A percentile compares a stretch with the other conserved stretches of the same genome.
phyloP scores from a whole-genome alignment of 2,113 vertebrate genomes.

The Pipra filicauda region DNA sequence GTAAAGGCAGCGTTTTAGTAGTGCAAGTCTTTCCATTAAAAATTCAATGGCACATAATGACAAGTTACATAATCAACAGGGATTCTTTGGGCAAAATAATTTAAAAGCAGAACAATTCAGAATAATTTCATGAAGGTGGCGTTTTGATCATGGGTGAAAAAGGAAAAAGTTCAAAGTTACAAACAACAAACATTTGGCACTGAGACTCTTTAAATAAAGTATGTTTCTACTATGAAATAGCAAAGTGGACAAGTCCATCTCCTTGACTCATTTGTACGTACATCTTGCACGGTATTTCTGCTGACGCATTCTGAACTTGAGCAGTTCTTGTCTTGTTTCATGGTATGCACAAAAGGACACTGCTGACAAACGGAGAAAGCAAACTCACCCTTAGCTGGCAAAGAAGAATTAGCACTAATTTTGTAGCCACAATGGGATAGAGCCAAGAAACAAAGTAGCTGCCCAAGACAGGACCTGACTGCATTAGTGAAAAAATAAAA shows the following conservation, averaged over 20 bases:
- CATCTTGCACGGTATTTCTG: neutral
- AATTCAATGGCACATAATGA: neutral
- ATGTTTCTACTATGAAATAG: neutral
- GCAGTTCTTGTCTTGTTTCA: neutral
- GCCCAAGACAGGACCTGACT: neutral
- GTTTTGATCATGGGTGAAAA: neutral
- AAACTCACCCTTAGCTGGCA: neutral
- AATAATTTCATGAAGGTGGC: neutral
- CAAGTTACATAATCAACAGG: neutral
- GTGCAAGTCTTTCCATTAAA: neutral
- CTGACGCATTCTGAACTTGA: neutral
- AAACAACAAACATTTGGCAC: neutral
- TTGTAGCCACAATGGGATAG: neutral
- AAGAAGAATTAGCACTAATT: neutral
- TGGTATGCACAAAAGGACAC: neutral
- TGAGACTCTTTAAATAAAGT: neutral
- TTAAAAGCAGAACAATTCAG: neutral
- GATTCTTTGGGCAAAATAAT: neutral
- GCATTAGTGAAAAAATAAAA: neutral
- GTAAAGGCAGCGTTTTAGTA: conserved; percentile 36
- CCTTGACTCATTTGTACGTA: neutral
- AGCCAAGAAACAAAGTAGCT: neutral
- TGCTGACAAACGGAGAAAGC: neutral
- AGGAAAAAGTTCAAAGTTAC: neutral
- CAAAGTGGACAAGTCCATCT: neutral